phyloP scores from a whole-genome alignment of 2,797 vertebrate species.

The Anguilla obscura region DNA sequence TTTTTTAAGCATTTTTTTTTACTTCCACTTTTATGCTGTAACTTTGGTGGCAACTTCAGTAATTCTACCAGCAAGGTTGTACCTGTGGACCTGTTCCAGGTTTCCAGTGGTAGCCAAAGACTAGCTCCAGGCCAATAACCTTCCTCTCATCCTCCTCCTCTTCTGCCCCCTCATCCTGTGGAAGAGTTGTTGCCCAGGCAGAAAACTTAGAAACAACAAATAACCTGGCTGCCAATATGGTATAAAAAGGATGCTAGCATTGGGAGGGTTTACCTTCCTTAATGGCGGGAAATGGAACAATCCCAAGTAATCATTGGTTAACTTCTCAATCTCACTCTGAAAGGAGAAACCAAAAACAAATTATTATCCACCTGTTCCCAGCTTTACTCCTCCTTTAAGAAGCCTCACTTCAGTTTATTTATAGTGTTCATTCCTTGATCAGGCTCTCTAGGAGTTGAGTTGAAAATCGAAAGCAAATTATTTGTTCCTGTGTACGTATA shows the following conservation, averaged over 20 bases:
- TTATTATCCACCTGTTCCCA: slow-evolving; percentile 13
- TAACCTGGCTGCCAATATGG: not conserved
- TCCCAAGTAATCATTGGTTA: slow-evolving; percentile 89
- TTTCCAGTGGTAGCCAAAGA: slow-evolving; percentile 97
- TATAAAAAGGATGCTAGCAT: not conserved
- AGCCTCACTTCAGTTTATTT: slow-evolving; percentile 23
- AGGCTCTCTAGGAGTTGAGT: not conserved
- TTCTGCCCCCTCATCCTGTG: slow-evolving; percentile 63
- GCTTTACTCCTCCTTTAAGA: slow-evolving; percentile 5
- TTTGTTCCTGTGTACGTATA: not conserved
- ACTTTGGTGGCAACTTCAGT: slow-evolving; percentile 39
- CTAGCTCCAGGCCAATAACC: slow-evolving; percentile 77
- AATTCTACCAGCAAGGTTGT: slow-evolving; percentile 56
- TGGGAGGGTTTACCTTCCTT: slow-evolving; percentile 79
- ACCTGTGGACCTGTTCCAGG: slow-evolving; percentile 84
- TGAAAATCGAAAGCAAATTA: not conserved
- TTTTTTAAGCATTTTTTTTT: not conserved
- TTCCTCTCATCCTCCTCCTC: slow-evolving; percentile 62
- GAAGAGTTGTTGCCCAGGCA: slow-evolving; percentile 16
- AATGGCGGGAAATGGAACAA: slow-evolving; percentile 94
- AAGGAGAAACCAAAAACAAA: slow-evolving; percentile 44
- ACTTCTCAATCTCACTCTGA: slow-evolving; percentile 92
- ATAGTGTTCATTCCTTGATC: not conserved
- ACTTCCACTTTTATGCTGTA: not conserved
- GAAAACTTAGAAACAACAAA: not conserved